Evolutionary conservation across 2,113 vertebrate genomes (phyloP).

Genomic region (Syngnathus typhle): DNA sequence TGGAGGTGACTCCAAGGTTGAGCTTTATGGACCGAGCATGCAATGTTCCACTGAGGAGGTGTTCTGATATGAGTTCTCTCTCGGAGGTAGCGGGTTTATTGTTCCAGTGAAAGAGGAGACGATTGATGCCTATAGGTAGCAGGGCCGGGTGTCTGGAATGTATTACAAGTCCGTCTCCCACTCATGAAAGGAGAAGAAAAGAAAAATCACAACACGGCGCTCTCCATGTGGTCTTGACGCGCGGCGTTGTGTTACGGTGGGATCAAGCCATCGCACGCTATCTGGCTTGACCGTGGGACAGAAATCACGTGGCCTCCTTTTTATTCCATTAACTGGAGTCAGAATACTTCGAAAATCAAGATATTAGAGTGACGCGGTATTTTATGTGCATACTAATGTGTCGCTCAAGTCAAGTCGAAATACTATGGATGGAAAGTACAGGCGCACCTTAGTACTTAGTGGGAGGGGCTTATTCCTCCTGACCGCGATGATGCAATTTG

Average conservation of each 20-base stretch:
- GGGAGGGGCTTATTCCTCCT: background rate
- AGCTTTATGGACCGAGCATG: slow-evolving; percentile 6
- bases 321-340: background rate
- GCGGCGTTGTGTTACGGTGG: slow-evolving; percentile 57
- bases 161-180: slow-evolving; percentile 65
- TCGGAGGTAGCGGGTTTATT: slow-evolving; percentile 66
- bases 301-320: slow-evolving; percentile 15
- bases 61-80: slow-evolving; percentile 54
- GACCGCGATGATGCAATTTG: background rate
- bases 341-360: no score
- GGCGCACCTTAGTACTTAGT: background rate
- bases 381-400: background rate
- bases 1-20: background rate
- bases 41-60: slow-evolving; percentile 30
- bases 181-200: slow-evolving; percentile 60
- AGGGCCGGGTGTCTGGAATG: slow-evolving; percentile 65
- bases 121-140: slow-evolving; percentile 73
- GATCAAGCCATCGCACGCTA: slow-evolving; percentile 63
- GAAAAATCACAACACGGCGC: slow-evolving; percentile 62
- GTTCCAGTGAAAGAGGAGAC: slow-evolving; percentile 70
- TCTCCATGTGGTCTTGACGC: slow-evolving; percentile 61
- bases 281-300: slow-evolving; percentile 32
- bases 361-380: background rate
- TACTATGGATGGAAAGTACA: slow-evolving; percentile 1
- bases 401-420: background rate